Percentiles rank a stretch among this genome's conserved stretches.
Evolutionary conservation across 2,113 vertebrate genomes (phyloP).

Genomic region (Aegotheles bennettii): DNA sequence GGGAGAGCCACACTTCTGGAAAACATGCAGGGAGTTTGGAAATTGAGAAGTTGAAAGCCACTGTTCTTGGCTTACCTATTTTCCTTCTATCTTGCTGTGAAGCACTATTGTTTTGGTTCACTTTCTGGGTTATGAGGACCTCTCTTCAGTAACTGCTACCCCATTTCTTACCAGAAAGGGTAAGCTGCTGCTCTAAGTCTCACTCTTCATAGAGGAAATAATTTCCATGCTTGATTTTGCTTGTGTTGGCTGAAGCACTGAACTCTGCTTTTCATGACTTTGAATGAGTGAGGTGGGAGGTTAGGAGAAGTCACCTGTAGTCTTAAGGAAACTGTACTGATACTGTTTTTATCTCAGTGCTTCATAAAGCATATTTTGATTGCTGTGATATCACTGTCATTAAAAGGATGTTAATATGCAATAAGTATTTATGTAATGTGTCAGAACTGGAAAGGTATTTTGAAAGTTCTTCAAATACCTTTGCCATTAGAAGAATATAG

Average conservation of each 20-base stretch:
- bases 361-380: neutral
- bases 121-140: neutral
- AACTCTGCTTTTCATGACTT: neutral
- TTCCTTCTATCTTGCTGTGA: neutral
- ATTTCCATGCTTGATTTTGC: neutral
- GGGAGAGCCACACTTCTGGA: neutral
- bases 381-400: neutral
- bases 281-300: neutral
- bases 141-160: neutral
- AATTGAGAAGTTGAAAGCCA: neutral
- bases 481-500: neutral
- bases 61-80: neutral
- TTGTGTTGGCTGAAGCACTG: neutral
- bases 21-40: neutral
- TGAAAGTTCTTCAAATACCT: neutral
- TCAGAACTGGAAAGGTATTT: neutral
- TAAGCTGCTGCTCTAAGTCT: neutral
- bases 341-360: neutral
- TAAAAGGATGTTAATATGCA: neutral
- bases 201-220: neutral
- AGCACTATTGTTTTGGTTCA: rapidly evolving
- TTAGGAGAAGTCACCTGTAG: neutral
- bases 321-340: neutral
- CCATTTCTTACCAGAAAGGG: neutral
- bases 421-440: neutral